Conservation (phyloP, 2,113 vertebrate genomes). For the Corydoras maculifer region DNA sequence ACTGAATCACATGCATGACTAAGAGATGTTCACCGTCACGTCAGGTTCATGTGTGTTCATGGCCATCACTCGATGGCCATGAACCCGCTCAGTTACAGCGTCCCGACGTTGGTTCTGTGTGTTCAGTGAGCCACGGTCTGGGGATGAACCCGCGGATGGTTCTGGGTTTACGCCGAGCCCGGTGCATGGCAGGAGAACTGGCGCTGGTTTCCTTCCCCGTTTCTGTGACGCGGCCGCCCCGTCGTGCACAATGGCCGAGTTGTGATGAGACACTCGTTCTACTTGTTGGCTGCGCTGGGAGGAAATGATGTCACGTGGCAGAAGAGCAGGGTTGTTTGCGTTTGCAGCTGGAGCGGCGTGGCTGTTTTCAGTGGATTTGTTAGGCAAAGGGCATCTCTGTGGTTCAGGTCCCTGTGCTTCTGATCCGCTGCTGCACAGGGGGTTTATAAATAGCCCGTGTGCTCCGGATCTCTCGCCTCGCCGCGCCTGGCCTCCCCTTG, state of each 20-base stretch:
- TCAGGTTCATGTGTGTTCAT: too few relatives aligned
- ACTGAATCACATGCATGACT: too few relatives aligned
- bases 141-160: too few relatives aligned
- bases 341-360: conserved; percentile 27
- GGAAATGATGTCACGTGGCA: conserved; percentile 46
- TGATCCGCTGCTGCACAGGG: conserved; percentile 17
- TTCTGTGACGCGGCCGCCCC: conserved; percentile 24
- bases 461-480: conserved; percentile 19
- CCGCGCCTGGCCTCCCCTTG: conserved; percentile 2
- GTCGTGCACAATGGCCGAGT: conserved; percentile 18
- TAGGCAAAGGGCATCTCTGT: conserved; percentile 44
- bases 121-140: too few relatives aligned
- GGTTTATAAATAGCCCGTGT: conserved; percentile 37
- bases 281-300: conserved; percentile 26
- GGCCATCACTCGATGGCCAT: too few relatives aligned
- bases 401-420: conserved; percentile 14
- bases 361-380: conserved; percentile 43
- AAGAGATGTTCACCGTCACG: too few relatives aligned
- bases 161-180: too few relatives aligned
- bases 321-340: conserved; percentile 33
- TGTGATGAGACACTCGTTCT: conserved; percentile 47
- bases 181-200: too few relatives aligned
- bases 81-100: too few relatives aligned
- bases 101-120: too few relatives aligned
- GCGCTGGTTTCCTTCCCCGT: background rate